These are phyloP conservation scores for Gobio occitaniae DNA, from an alignment of 2,797 vertebrate species.

Conservation along the genomic window DNA sequence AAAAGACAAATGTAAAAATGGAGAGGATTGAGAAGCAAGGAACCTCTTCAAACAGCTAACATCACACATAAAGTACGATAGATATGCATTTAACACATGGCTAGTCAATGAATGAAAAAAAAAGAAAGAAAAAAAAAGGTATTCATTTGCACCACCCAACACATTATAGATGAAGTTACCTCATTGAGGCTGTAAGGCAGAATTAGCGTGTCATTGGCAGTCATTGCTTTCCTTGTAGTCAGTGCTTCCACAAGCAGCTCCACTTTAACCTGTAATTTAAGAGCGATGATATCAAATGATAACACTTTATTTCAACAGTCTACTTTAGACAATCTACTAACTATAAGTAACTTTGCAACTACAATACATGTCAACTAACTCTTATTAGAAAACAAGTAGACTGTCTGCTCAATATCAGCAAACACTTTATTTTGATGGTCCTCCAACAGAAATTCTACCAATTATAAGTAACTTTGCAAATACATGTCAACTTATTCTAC, in stretches of 20 bases:
- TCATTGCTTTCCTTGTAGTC: constrained; percentile 89
- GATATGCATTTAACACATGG: not conserved
- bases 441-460: no score
- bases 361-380: no score
- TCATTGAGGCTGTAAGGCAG: constrained; percentile 87
- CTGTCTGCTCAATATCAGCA: no score
- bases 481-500: no score
- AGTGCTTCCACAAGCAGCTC: constrained; percentile 88
- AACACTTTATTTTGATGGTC: no score
- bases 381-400: no score
- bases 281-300: not conserved
- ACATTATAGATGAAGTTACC: constrained; percentile 65
- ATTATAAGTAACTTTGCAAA: no score
- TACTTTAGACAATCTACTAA: not conserved
- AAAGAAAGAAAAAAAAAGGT: not conserved
- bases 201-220: constrained; percentile 79
- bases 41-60: not conserved
- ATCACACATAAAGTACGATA: not conserved
- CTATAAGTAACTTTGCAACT: not conserved
- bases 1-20: not conserved
- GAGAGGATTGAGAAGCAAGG: not conserved
- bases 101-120: not conserved
- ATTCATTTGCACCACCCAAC: not conserved
- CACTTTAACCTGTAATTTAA: constrained; percentile 83
- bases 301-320: not conserved